Evolutionary conservation across 2,113 vertebrate genomes (phyloP).

Genomic region (Trogon melanurus): DNA sequence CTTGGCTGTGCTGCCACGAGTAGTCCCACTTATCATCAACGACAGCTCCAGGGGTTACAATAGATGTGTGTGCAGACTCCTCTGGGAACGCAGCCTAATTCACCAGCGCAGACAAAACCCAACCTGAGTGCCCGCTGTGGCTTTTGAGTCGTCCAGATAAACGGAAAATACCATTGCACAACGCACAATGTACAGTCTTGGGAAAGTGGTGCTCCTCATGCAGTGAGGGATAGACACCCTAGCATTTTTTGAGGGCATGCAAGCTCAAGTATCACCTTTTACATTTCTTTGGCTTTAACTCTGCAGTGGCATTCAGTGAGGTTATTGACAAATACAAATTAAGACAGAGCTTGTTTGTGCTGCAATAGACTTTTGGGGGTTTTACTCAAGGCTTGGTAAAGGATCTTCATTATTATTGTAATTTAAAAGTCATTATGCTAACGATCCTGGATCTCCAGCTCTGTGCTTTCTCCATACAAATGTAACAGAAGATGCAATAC

Average conservation of each 20-base stretch:
- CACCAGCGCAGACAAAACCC: background rate
- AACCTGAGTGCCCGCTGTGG: background rate
- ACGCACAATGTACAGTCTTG: background rate
- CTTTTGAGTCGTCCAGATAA: background rate
- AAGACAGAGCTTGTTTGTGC: background rate
- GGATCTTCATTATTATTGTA: conserved; percentile 18
- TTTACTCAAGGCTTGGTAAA: background rate
- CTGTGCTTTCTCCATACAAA: background rate
- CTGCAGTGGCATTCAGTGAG: background rate
- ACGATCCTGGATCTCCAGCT: background rate
- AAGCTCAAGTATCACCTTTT: background rate
- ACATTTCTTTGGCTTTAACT: conserved; percentile 28
- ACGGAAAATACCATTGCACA: background rate
- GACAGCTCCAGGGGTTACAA: background rate
- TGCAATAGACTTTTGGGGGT: background rate
- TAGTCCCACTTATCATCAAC: background rate
- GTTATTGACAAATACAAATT: conserved; percentile 3
- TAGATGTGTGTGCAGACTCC: background rate
- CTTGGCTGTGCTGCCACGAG: background rate
- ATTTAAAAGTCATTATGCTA: conserved; percentile 42
- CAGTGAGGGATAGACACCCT: background rate
- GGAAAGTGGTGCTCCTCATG: background rate
- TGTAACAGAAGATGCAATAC: background rate
- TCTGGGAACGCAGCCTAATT: background rate
- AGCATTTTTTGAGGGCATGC: background rate